These are phyloP conservation scores for Petaurus breviceps DNA, from an alignment of 2,113 vertebrate genomes.

Conservation along the genomic window DNA sequence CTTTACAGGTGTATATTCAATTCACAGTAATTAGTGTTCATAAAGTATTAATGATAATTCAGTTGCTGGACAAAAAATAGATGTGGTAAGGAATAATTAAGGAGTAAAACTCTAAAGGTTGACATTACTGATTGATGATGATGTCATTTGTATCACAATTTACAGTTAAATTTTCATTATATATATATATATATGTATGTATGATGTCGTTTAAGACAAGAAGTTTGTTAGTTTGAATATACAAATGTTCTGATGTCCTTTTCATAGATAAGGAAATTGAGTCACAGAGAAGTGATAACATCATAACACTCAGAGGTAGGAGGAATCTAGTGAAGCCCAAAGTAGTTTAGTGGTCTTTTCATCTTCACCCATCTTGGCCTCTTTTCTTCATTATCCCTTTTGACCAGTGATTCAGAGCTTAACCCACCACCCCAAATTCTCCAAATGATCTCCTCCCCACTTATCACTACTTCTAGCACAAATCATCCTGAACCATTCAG, in stretches of 20 bases:
- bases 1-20: neutral
- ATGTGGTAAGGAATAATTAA: neutral
- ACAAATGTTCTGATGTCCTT: neutral
- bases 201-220: neutral
- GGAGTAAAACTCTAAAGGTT: neutral
- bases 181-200: neutral
- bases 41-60: neutral
- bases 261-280: neutral
- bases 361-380: too few relatives aligned
- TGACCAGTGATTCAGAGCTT: neutral
- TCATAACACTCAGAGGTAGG: neutral
- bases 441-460: neutral
- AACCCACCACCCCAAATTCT: neutral
- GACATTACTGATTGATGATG: neutral
- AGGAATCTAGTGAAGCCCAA: neutral
- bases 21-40: slow-evolving; percentile 14
- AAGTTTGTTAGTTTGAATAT: neutral
- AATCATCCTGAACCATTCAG: too few relatives aligned
- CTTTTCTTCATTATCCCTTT: neutral
- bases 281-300: neutral
- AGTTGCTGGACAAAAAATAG: neutral
- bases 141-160: neutral
- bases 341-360: neutral
- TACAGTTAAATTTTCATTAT: neutral
- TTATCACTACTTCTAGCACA: neutral